Evolutionary conservation across 2,113 vertebrate species (phyloP).

Genomic region (Lutjanus erythropterus): DNA sequence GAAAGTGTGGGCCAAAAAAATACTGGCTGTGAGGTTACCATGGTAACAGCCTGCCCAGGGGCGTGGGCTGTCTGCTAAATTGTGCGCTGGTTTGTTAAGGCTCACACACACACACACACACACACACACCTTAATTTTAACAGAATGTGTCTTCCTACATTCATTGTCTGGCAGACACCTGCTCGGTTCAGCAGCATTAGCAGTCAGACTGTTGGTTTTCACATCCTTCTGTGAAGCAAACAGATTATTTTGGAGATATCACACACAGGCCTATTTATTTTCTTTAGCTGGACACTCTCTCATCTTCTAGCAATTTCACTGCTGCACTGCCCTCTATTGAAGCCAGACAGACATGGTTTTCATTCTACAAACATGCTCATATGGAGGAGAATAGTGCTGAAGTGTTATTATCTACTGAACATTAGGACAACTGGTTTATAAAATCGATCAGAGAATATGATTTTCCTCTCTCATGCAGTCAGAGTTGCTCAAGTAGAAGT

Average conservation of each 20-base stretch:
- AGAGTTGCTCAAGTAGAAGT: too few relatives aligned
- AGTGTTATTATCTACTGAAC: background rate
- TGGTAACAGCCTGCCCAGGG: conserved; percentile 81
- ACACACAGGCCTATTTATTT: conserved; percentile 44
- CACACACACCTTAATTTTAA: conserved; percentile 49
- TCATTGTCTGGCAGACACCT: conserved; percentile 46
- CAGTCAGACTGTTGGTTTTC: conserved; percentile 44
- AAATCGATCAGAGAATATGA: background rate
- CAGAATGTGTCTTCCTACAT: conserved; percentile 22
- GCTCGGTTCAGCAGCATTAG: conserved; percentile 49
- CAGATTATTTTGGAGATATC: conserved; percentile 37
- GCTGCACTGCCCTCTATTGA: conserved; percentile 66
- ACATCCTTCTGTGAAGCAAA: conserved; percentile 32
- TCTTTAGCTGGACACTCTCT: conserved; percentile 40
- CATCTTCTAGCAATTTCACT: conserved; percentile 31
- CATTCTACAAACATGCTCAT: conserved; percentile 14
- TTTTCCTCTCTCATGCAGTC: too few relatives aligned
- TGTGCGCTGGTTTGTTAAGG: conserved; percentile 75
- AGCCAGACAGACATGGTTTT: conserved; percentile 40
- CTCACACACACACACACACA: background rate
- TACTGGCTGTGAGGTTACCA: conserved; percentile 80
- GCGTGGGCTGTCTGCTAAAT: conserved; percentile 79
- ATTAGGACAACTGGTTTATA: background rate
- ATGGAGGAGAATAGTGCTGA: background rate
- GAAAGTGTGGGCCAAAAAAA: conserved; percentile 77